A percentile compares a stretch with the other conserved stretches of the same genome.
Conservation (phyloP, 2,888 invertebrate genomes). For the Leptodirus hochenwartii region DNA sequence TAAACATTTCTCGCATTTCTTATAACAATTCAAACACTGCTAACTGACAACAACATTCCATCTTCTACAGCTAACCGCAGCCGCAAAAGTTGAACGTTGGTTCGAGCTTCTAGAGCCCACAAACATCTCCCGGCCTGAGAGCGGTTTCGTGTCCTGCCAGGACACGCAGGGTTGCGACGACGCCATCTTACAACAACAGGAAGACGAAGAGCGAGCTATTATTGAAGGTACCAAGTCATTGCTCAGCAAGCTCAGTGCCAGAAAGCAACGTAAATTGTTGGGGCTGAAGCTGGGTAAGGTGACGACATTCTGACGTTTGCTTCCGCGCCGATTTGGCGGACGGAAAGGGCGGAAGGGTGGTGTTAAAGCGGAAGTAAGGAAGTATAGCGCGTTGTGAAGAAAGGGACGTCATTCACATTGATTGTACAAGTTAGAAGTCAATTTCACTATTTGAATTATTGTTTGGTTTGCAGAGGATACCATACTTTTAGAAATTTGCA, state of each 20-base stretch:
- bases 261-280: conserved; percentile 49
- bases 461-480: too few relatives aligned
- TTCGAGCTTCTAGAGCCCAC: conserved; percentile 49
- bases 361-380: conserved; percentile 1
- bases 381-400: too few relatives aligned
- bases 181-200: too few relatives aligned
- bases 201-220: conserved; percentile 40
- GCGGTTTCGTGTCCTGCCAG: conserved; percentile 55
- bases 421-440: too few relatives aligned
- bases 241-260: conserved; percentile 46
- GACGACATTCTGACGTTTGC: conserved; percentile 44
- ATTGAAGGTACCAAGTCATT: conserved; percentile 48
- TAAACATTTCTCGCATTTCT: too few relatives aligned
- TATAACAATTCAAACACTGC: too few relatives aligned
- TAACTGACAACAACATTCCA: too few relatives aligned
- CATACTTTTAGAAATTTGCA: too few relatives aligned
- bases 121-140: conserved; percentile 54
- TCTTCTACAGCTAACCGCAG: conserved; percentile 51
- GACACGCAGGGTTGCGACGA: conserved; percentile 30
- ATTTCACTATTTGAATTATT: too few relatives aligned
- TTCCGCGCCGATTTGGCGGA: not conserved
- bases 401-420: too few relatives aligned
- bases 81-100: conserved; percentile 67
- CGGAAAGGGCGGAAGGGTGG: not conserved
- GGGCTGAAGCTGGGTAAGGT: conserved; percentile 52